Conservation (phyloP, 2,888 invertebrate genomes). For the Seira ritae region DNA sequence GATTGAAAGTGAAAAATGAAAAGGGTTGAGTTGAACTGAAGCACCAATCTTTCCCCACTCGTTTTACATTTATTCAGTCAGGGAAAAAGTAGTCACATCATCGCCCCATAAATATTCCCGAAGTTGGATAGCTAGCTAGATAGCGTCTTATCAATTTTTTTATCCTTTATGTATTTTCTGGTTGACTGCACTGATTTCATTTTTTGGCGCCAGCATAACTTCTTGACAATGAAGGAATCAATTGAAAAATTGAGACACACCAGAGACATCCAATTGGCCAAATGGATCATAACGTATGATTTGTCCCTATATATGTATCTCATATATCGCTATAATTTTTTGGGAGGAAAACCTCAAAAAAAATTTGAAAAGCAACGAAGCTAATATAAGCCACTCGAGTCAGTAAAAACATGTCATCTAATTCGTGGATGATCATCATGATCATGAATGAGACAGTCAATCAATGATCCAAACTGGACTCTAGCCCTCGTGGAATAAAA, state of each 20-base stretch:
- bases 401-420: slow-evolving; percentile 13
- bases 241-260: slow-evolving; percentile 22
- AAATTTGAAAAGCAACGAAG: neutral
- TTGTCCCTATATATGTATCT: too few species aligned
- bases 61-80: neutral
- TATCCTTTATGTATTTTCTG: slow-evolving; percentile 31
- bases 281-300: slow-evolving; percentile 39
- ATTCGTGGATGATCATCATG: neutral
- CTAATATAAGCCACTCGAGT: slow-evolving; percentile 8
- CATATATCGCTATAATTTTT: too few species aligned
- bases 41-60: neutral
- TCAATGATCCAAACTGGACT: slow-evolving; percentile 12
- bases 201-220: slow-evolving; percentile 1
- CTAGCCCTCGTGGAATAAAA: neutral
- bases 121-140: neutral
- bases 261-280: slow-evolving; percentile 42
- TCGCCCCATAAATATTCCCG: neutral
- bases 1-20: neutral
- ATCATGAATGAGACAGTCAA: neutral
- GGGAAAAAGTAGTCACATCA: neutral
- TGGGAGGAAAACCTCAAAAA: too few species aligned
- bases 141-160: neutral
- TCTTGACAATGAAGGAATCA: slow-evolving; percentile 10
- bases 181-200: slow-evolving; percentile 36
- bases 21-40: neutral